Evolutionary conservation across 2,113 vertebrate genomes (phyloP).

Genomic region (Vombatus ursinus): DNA sequence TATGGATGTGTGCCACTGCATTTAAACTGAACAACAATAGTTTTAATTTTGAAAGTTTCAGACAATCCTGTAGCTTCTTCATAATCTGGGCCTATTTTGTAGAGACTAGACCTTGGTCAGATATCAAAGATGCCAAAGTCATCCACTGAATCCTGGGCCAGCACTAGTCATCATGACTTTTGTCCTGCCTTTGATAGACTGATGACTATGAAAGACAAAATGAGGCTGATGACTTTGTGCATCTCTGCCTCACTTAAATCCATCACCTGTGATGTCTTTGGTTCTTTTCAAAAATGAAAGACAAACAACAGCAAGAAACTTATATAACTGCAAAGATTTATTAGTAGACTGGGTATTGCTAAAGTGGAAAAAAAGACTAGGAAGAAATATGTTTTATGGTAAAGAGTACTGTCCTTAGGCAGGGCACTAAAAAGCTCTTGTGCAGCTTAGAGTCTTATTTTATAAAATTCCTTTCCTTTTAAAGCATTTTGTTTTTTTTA

Average conservation of each 20-base stretch:
- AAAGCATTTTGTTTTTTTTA: too few relatives aligned
- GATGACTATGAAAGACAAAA: background rate
- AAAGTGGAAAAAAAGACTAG: background rate
- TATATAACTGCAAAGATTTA: background rate
- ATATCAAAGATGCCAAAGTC: too few relatives aligned
- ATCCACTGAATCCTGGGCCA: too few relatives aligned
- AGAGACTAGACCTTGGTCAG: background rate
- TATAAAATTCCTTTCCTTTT: too few relatives aligned
- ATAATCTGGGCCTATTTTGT: background rate
- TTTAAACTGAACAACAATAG: background rate
- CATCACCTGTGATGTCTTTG: background rate
- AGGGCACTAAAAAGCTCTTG: background rate
- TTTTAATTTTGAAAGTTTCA: background rate
- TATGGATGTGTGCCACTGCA: background rate
- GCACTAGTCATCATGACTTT: background rate
- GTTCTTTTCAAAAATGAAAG: too few relatives aligned
- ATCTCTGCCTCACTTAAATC: background rate
- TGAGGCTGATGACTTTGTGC: background rate
- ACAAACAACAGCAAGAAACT: too few relatives aligned
- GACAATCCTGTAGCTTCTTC: background rate
- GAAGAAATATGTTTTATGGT: background rate
- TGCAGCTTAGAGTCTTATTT: background rate
- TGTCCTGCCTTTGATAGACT: background rate
- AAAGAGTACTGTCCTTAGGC: background rate
- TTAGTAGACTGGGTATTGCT: background rate